Conservation (phyloP, 2,797 vertebrate species). For the Lacerta viridis region DNA sequence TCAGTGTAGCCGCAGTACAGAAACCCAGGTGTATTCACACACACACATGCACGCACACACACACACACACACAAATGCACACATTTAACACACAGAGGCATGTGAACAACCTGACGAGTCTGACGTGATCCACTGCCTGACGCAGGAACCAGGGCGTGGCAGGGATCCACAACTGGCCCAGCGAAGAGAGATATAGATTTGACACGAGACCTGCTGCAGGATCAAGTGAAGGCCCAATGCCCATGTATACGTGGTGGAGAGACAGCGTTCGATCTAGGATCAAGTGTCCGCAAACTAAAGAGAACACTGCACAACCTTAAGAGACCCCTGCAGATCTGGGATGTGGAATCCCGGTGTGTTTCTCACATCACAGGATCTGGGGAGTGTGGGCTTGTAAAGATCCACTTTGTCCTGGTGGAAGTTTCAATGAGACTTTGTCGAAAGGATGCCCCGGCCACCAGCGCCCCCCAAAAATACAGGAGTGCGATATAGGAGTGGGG, state of each 20-base stretch:
- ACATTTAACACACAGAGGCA: conserved; percentile 36
- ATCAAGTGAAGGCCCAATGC: not conserved
- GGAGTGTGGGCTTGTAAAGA: conserved; percentile 16
- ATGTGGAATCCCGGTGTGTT: not conserved
- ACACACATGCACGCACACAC: not conserved
- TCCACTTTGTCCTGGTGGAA: not conserved
- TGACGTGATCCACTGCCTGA: conserved; percentile 22
- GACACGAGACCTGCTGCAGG: not conserved
- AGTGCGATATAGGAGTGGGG: not conserved
- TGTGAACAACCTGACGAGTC: conserved; percentile 12
- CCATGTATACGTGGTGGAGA: not conserved
- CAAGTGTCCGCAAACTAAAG: not conserved
- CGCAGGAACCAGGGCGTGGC: conserved; percentile 14
- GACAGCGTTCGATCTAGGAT: not conserved
- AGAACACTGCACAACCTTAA: not conserved
- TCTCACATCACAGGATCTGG: conserved; percentile 1
- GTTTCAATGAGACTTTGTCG: not conserved
- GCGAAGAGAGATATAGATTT: not conserved
- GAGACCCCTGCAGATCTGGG: not conserved
- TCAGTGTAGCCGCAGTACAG: conserved; percentile 10
- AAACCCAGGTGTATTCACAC: conserved; percentile 14
- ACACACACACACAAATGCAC: not conserved
- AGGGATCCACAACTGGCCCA: not conserved
- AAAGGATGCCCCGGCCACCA: not conserved
- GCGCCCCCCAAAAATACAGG: not conserved